Evolutionary conservation across 2,113 vertebrate genomes (phyloP).

Genomic region (Nannospalax galili): DNA sequence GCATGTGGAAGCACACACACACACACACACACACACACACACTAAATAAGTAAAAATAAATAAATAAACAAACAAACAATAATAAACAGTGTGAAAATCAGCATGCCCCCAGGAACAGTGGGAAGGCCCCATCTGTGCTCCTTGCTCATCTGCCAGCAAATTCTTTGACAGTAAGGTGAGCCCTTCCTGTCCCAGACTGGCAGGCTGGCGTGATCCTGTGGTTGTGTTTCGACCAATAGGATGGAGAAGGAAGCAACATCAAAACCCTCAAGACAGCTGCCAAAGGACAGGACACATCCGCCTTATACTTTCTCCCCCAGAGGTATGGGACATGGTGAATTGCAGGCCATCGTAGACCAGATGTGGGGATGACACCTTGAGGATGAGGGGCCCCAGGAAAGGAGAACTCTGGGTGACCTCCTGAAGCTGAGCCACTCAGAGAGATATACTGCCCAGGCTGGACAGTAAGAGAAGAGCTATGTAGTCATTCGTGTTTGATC

Average conservation of each 20-base stretch:
- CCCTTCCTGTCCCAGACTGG: background rate
- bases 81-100: too few species aligned
- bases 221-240: background rate
- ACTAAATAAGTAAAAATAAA: too few species aligned
- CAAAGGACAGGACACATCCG: background rate
- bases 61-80: too few species aligned
- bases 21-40: too few species aligned
- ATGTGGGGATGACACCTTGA: too few species aligned
- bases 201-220: background rate
- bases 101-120: background rate
- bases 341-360: background rate
- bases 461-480: background rate
- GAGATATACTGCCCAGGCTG: background rate
- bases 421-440: background rate
- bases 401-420: background rate
- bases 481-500: background rate
- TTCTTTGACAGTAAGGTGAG: fast-evolving
- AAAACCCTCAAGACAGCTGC: fast-evolving
- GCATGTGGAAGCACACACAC: background rate
- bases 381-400: fast-evolving
- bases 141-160: background rate
- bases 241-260: background rate
- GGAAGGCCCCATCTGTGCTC: fast-evolving
- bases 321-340: background rate
- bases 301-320: background rate